Evolutionary conservation across 2,888 invertebrate genomes (phyloP).

Genomic region (Pomacea canaliculata): DNA sequence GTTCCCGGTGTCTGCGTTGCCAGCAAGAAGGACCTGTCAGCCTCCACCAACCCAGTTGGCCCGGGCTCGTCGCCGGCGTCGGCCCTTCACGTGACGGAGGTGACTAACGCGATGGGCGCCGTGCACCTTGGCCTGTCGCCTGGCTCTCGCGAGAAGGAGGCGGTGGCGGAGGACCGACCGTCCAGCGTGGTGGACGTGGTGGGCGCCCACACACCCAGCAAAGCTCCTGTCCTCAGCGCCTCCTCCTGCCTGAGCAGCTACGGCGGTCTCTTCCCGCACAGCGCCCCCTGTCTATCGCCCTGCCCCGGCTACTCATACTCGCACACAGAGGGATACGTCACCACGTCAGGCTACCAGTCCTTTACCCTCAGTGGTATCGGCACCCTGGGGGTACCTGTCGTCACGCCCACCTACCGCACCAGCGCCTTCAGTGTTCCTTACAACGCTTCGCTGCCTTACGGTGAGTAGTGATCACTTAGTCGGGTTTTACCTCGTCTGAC

Average conservation of each 20-base stretch:
- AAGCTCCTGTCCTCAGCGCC: slow-evolving; percentile 4
- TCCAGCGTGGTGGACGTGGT: slow-evolving; percentile 36
- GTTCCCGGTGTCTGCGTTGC: not conserved
- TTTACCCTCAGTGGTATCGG: slow-evolving; percentile 49
- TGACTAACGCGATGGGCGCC: not conserved
- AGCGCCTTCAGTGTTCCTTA: slow-evolving; percentile 50
- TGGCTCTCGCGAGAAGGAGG: not conserved
- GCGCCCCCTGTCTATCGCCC: slow-evolving; percentile 25
- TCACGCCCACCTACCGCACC: slow-evolving; percentile 39
- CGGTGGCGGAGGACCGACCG: slow-evolving; percentile 24
- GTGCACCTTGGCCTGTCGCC: not conserved
- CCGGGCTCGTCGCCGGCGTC: not conserved
- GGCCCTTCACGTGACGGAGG: not conserved
- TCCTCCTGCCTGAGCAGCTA: not conserved
- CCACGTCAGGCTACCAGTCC: slow-evolving; percentile 50
- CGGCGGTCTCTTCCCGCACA: slow-evolving; percentile 20
- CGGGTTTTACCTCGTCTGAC: no score
- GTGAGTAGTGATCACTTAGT: slow-evolving; percentile 20
- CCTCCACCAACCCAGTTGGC: not conserved
- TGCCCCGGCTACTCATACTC: slow-evolving; percentile 29
- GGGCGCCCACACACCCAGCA: slow-evolving; percentile 24
- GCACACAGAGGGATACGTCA: slow-evolving; percentile 30
- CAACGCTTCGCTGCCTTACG: slow-evolving; percentile 38
- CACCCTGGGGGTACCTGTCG: slow-evolving; percentile 36
- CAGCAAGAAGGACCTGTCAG: slow-evolving; percentile 15